Evolutionary conservation across 2,888 invertebrate genomes (phyloP), one percentile per base, ranked within the genome.

Genomic region (Steinernema scapterisci): DNA sequence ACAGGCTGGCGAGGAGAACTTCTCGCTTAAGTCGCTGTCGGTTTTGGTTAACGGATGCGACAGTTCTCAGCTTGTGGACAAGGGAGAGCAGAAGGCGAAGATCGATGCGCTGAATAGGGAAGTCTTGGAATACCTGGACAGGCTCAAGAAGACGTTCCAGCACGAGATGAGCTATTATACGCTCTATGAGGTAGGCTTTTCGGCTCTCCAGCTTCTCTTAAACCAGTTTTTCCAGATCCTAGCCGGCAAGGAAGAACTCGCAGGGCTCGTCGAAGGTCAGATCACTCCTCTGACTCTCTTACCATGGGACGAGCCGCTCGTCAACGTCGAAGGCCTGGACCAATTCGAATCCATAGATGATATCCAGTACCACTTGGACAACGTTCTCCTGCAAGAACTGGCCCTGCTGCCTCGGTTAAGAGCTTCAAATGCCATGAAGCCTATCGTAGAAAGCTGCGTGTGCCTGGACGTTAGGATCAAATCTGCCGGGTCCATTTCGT

Each of bases 401-500:
- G 38, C 63, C 6, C 27, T 63, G 16, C 63, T 63, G 31, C 63
- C 63, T 1, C 27, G 63, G 19, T 25, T 63, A 3, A 27, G 63
- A 38, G 9, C 63, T 25, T 9, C 63, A 5, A 63, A 63, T 31
- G 31, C 27, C 1, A n/a, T 25, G 38, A 63, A 71, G 27, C 71
- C 56, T 0, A 71, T 54, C 19, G 21, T 27, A n/a, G 75, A 75
- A 70, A 74, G 46, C 63, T 63, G 63, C 16, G 38, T 38, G 1
- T 63, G 63, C 31, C 63, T 63, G 1, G 25, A 63, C 7, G 27
- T 16, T 3, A 27, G 38, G 19, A 9, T 45, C 3, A 71, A 75
- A n/a, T 70, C 74, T 6, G 25, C 52, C 0, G 56, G 77, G 46
- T 44, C 96, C 95, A 91, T 93, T 87, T 93, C 94, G 88, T 97